A percentile compares a stretch with the other conserved stretches of the same genome.
These are phyloP conservation scores for Drosophila greeni DNA, from an alignment of 2,888 invertebrate genomes.

Conservation along the genomic window DNA sequence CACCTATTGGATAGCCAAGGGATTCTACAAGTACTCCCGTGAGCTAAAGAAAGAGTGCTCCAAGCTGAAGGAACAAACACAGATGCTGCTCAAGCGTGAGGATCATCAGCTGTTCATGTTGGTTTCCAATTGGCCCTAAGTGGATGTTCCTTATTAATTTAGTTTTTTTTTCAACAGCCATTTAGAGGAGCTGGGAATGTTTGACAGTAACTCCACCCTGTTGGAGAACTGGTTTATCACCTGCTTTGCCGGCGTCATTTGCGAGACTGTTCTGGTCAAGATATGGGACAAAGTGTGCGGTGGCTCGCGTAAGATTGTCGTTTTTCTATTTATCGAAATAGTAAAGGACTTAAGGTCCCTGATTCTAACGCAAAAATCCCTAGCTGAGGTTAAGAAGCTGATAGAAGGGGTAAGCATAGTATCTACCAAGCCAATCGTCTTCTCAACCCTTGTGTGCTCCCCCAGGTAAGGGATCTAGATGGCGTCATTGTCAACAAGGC, in stretches of 20 bases:
- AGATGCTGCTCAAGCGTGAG: conserved; percentile 86
- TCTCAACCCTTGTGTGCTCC: background rate
- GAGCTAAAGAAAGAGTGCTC: conserved; percentile 84
- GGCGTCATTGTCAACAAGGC: conserved; percentile 92
- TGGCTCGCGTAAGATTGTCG: conserved; percentile 89
- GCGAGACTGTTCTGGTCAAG: conserved; percentile 87
- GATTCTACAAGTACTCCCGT: conserved; percentile 85
- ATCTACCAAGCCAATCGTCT: too few relatives aligned
- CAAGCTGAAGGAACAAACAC: conserved; percentile 84
- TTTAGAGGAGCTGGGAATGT: conserved; percentile 81
- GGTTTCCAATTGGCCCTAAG: background rate
- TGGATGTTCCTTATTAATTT: background rate
- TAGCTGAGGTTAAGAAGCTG: conserved; percentile 73
- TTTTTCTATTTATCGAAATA: conserved; percentile 87
- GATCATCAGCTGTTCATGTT: conserved; percentile 85
- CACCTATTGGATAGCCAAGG: conserved; percentile 90
- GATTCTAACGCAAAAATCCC: conserved; percentile 53
- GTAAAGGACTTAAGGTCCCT: conserved; percentile 81
- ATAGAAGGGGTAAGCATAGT: conserved; percentile 82
- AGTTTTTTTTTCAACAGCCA: conserved; percentile 79
- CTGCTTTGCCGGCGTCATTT: conserved; percentile 89
- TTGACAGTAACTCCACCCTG: conserved; percentile 82
- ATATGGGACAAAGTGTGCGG: conserved; percentile 94
- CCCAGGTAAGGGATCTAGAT: conserved; percentile 81
- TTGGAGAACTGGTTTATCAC: conserved; percentile 89